Evolutionary conservation across 2,797 vertebrate genomes (phyloP).

Genomic region (Danio jaintianensis): DNA sequence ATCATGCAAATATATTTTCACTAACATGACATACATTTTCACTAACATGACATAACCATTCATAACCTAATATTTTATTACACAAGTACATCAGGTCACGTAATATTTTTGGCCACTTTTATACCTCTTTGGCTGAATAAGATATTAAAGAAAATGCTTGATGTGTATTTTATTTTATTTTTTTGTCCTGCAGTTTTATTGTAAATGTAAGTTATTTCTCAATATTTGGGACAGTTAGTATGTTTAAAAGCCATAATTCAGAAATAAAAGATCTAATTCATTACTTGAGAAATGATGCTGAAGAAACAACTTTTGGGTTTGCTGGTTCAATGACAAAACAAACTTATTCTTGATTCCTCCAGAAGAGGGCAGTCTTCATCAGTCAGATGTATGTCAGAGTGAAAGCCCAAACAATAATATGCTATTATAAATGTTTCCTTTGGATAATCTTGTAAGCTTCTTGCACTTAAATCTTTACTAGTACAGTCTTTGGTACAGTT

Average conservation of each 20-base stretch:
- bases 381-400: not conserved
- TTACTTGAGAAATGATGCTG: not conserved
- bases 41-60: slow-evolving; percentile 14
- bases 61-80: not conserved
- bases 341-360: not conserved
- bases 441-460: not conserved
- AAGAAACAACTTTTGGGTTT: not conserved
- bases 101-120: slow-evolving; percentile 4
- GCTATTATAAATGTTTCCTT: not conserved
- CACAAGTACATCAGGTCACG: not conserved
- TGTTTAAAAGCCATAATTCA: not conserved
- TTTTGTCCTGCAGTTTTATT: not conserved
- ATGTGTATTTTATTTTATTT: not conserved
- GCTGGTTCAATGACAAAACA: not conserved
- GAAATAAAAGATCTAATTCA: not conserved
- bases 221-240: not conserved
- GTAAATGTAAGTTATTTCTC: not conserved
- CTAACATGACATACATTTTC: slow-evolving; percentile 16
- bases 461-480: not conserved
- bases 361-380: slow-evolving; percentile 30
- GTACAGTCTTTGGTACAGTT: not conserved
- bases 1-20: not conserved
- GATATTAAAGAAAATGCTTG: not conserved
- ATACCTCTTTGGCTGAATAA: not conserved
- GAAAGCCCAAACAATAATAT: not conserved